Percentiles rank a stretch among this genome's conserved stretches.
These are phyloP conservation scores for Drepanosiphum platanoidis DNA, from an alignment of 2,888 invertebrate species.

Conservation along the genomic window DNA sequence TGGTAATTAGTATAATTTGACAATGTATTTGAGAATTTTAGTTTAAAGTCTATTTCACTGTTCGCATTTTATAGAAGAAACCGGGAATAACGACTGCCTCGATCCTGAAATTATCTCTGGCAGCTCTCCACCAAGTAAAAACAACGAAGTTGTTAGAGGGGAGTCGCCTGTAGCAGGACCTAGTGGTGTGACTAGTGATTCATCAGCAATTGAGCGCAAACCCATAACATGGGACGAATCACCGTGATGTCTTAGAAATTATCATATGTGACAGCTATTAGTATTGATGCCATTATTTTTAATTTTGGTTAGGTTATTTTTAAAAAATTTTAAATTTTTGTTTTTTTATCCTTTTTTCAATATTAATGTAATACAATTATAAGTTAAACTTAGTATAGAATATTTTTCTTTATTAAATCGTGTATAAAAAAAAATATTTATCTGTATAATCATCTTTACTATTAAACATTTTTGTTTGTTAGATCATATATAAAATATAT, in stretches of 20 bases:
- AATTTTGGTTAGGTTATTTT: not conserved
- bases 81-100: not conserved
- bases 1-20: not conserved
- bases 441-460: too few species aligned
- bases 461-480: too few species aligned
- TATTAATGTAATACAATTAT: too few species aligned
- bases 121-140: constrained; percentile 40
- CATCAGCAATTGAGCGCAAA: constrained; percentile 51
- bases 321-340: not conserved
- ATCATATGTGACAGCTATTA: not conserved
- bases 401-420: too few species aligned
- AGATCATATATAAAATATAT: too few species aligned
- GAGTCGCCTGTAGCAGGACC: constrained; percentile 57
- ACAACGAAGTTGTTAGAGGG: constrained; percentile 38
- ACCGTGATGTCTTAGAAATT: constrained; percentile 3
- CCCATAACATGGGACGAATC: constrained; percentile 60
- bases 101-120: constrained; percentile 45
- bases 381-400: too few species aligned
- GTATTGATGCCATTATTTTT: not conserved
- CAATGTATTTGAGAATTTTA: not conserved
- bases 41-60: too few species aligned
- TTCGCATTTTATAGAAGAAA: constrained; percentile 44
- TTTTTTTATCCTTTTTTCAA: too few species aligned
- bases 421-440: too few species aligned
- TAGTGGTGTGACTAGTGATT: constrained; percentile 52